Base-by-base conservation (phyloP, 35 echinoderm and acorn worm species). In the Chiridota heheva region DNA sequence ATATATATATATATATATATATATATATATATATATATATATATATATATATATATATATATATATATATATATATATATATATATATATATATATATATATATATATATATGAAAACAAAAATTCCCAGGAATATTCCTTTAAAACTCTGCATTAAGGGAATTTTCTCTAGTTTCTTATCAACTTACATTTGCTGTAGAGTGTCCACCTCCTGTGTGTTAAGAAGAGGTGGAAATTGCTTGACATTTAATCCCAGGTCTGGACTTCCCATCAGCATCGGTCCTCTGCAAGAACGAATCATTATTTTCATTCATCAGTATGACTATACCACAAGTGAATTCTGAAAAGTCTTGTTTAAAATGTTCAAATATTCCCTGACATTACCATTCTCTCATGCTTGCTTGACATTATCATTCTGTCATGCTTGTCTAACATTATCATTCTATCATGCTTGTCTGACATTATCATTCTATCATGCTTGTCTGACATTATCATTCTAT, bases 111-210 rank as follows among this genome's bases (percentile, higher is more conserved):
- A 13, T 53, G 48, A 22, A 10, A 53, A 13, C 48, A 53, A 53
- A 22, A 53, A 53, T 10, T 53, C 48, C 10, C 10, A 13, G 48
- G 48, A 53, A 22, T 13, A 10, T 13, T 13, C 10, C 10, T 53
- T 53, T 53, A 13, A 32, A 36, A 4, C 8, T 4, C 25, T n/a
- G 22, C 35, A 67, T 67, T 7, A 40, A 31, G 33, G 35, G 40
- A 36, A 10, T 36, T 33, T 40, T 38, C 12, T 1, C 18, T 4
- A 69, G 35, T 38, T 36, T 22, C 65, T 26, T 25, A 42, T 40
- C 18, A 12, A 83, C 85, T 94, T 69, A 96, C 92, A 90, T 76
- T 83, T 90, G 83, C 42, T 87, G 82, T 4, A 90, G 70, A 8
- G 58, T 69, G 10, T 90, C 83, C 2, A 90, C 78, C 26, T 55